These are phyloP conservation scores for Chinchilla lanigera DNA, from an alignment of 2,113 vertebrate genomes.

Conservation along the genomic window DNA sequence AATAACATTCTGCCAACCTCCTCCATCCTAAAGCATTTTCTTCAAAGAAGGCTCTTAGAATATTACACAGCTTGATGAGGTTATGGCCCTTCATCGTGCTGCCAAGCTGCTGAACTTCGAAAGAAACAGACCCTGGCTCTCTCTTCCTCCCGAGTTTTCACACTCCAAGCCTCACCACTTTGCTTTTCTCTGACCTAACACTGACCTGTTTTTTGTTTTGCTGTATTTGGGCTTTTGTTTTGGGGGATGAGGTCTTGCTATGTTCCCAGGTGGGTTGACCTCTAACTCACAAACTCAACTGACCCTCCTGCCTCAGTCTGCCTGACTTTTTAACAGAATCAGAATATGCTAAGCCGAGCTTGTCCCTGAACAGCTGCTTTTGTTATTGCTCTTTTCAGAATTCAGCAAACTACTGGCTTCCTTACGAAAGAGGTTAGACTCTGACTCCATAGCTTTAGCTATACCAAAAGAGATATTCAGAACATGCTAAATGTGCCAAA, in stretches of 20 bases:
- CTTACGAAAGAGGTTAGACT: slow-evolving; percentile 27
- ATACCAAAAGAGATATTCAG: slow-evolving; percentile 1
- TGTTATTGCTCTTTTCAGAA: neutral
- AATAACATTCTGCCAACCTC: neutral
- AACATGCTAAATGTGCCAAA: slow-evolving; percentile 10
- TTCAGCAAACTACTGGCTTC: slow-evolving; percentile 10
- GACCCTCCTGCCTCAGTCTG: neutral
- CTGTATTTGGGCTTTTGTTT: neutral
- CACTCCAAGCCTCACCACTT: neutral
- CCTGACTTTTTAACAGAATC: neutral
- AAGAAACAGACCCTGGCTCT: neutral
- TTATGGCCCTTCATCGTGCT: neutral
- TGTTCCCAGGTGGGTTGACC: neutral
- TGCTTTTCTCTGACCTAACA: neutral
- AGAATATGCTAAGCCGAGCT: neutral
- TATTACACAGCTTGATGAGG: neutral
- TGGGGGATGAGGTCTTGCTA: neutral
- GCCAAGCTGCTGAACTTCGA: neutral
- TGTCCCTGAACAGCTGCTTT: neutral
- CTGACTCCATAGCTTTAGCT: neutral
- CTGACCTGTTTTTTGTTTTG: neutral
- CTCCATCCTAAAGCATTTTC: neutral
- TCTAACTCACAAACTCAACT: neutral
- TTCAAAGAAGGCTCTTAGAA: neutral
- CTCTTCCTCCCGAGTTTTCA: neutral